These are phyloP conservation scores for Rhinogobio ventralis DNA, from an alignment of 2,797 vertebrate species.

Conservation along the genomic window DNA sequence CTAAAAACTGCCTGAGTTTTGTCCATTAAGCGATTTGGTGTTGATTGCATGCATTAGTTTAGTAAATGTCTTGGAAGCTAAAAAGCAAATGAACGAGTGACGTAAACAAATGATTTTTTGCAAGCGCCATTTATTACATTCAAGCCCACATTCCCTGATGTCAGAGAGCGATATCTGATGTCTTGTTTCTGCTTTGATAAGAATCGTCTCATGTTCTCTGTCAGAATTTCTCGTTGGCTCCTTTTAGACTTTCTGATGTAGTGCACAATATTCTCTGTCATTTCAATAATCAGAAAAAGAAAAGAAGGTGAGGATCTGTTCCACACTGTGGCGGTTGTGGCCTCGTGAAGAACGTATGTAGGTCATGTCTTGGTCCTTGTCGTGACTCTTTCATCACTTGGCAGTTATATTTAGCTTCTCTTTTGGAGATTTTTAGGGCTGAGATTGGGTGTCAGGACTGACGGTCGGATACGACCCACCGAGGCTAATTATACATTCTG, in stretches of 20 bases:
- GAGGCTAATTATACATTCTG: conserved; percentile 79
- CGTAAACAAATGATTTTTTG: conserved; percentile 34
- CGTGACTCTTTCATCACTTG: conserved; percentile 79
- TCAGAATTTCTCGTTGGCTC: conserved; percentile 2
- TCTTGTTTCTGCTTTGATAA: conserved; percentile 58
- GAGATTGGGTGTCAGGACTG: conserved; percentile 78
- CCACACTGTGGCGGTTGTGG: conserved; percentile 22
- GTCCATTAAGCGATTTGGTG: background rate
- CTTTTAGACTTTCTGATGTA: conserved; percentile 28
- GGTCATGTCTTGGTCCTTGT: conserved; percentile 69
- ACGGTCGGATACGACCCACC: conserved; percentile 74
- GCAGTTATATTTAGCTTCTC: conserved; percentile 82
- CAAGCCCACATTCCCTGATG: conserved; percentile 29
- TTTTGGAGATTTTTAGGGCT: conserved; percentile 74
- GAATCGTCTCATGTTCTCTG: conserved; percentile 32
- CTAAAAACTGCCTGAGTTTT: background rate
- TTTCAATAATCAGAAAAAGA: conserved; percentile 32
- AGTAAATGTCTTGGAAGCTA: conserved; percentile 17
- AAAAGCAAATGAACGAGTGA: background rate
- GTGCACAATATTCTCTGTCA: conserved; percentile 37
- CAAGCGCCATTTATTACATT: conserved; percentile 29
- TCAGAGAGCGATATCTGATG: conserved; percentile 35
- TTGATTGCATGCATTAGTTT: conserved; percentile 17
- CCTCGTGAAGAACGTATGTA: conserved; percentile 67
- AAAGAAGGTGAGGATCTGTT: conserved; percentile 13